Conservation (phyloP, 2,888 invertebrate genomes). For the Protodeltote pygarga region DNA sequence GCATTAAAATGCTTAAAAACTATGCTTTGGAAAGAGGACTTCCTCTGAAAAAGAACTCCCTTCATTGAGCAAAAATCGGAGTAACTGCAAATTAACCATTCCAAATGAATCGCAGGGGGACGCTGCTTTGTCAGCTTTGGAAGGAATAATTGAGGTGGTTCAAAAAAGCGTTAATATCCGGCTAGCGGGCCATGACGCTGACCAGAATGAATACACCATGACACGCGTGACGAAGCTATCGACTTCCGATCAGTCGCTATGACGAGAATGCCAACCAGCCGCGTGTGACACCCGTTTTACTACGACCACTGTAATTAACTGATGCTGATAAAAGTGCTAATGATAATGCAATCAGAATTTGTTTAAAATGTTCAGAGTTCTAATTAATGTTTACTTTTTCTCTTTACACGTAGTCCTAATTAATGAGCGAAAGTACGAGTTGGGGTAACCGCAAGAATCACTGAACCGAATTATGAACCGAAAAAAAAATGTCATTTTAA, state of each 20-base stretch:
- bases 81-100: constrained; percentile 16
- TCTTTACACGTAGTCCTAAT: constrained; percentile 9
- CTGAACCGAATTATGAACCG: constrained; percentile 16
- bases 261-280: constrained; percentile 43
- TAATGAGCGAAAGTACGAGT: constrained; percentile 37
- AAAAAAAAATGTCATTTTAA: constrained; percentile 9
- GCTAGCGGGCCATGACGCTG: constrained; percentile 69
- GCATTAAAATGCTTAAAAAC: no score
- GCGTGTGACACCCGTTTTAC: constrained; percentile 52
- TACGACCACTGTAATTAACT: constrained; percentile 43
- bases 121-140: constrained; percentile 34
- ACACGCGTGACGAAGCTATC: constrained; percentile 74
- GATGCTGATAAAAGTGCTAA: constrained; percentile 30
- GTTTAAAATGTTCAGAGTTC: constrained; percentile 18
- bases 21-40: no score
- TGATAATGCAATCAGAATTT: constrained; percentile 38
- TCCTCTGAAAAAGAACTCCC: no score
- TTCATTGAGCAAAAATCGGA: constrained; percentile 1
- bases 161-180: constrained; percentile 77
- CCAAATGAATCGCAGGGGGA: constrained; percentile 3
- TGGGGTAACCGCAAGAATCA: constrained; percentile 23
- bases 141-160: constrained; percentile 61
- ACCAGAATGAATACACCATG: constrained; percentile 69
- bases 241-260: constrained; percentile 72
- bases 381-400: constrained; percentile 36